Conservation (phyloP, 2,113 vertebrate species). For the Rynchops niger region DNA sequence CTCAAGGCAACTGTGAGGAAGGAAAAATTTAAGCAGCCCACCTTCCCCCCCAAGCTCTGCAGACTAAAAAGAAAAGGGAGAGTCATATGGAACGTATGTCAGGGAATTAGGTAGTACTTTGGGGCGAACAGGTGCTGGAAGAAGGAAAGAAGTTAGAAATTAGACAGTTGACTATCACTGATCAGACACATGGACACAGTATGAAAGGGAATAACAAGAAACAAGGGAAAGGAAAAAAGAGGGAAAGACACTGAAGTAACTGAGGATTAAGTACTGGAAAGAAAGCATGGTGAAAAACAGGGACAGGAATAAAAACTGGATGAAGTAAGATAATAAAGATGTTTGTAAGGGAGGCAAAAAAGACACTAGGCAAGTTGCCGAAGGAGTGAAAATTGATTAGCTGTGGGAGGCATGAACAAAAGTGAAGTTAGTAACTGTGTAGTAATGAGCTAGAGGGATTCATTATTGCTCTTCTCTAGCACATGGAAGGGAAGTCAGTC, state of each 20-base stretch:
- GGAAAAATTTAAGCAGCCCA: not conserved
- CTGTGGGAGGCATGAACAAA: not conserved
- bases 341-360: not conserved
- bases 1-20: not conserved
- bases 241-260: not conserved
- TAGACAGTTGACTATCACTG: not conserved
- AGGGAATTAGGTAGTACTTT: not conserved
- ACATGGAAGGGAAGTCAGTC: not conserved
- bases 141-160: not conserved
- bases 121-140: not conserved
- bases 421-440: not conserved
- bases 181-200: not conserved
- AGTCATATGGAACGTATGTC: not conserved
- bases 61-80: not conserved
- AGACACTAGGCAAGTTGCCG: not conserved
- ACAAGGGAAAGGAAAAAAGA: not conserved
- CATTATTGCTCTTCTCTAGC: not conserved
- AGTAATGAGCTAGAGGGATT: not conserved
- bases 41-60: not conserved
- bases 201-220: not conserved
- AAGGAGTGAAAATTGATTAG: not conserved
- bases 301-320: not conserved
- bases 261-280: not conserved
- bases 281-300: not conserved
- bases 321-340: not conserved